phyloP scores from a whole-genome alignment of 2,888 invertebrate species.

The Heliconius ethilla region DNA sequence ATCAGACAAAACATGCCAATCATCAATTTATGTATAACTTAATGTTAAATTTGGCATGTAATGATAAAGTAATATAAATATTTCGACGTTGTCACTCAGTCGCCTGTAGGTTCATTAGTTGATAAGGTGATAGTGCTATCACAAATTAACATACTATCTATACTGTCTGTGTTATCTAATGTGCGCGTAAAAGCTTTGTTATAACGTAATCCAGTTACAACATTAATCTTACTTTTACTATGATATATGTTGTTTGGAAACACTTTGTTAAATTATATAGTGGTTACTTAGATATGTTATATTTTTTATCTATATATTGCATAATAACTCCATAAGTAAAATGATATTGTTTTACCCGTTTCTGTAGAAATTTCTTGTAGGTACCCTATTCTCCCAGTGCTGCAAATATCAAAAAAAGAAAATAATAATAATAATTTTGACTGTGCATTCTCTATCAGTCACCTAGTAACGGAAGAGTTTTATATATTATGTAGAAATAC shows the following conservation, averaged over 20 bases:
- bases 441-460: not conserved
- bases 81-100: not conserved
- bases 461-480: not conserved
- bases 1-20: not conserved
- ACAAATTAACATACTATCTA: conserved; percentile 13
- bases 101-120: conserved; percentile 17
- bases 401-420: no score
- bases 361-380: no score
- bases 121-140: conserved; percentile 23
- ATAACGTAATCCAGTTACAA: conserved; percentile 13
- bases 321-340: no score
- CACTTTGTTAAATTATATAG: no score
- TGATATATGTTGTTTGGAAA: not conserved
- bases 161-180: conserved; percentile 15
- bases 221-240: not conserved
- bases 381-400: no score
- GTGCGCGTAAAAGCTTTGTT: conserved; percentile 18
- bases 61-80: not conserved
- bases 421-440: not conserved
- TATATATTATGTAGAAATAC: no score
- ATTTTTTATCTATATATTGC: no score
- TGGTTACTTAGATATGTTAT: no score
- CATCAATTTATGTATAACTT: not conserved
- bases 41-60: not conserved
- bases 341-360: no score